A percentile compares a stretch with the other conserved stretches of the same genome.
phyloP scores from a whole-genome alignment of 1,140 invertebrate genomes.

The Bombus balteatus region DNA sequence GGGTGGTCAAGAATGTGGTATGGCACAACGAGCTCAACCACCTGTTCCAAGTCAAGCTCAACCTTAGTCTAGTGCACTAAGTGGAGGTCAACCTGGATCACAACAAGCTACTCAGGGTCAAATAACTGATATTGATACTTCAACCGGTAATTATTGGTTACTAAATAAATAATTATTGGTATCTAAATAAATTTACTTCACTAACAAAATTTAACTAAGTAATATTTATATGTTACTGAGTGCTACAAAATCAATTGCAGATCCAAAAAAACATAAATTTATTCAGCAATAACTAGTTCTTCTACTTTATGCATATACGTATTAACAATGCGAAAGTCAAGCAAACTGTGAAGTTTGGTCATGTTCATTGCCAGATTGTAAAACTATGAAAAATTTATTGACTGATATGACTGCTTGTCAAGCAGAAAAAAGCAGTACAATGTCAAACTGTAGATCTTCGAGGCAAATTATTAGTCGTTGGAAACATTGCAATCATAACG shows the following conservation, averaged over 20 bases:
- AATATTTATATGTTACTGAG: slow-evolving; percentile 55
- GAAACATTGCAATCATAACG: slow-evolving; percentile 97
- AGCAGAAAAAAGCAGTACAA: slow-evolving; percentile 93
- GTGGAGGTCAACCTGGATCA: slow-evolving; percentile 87
- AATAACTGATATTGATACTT: slow-evolving; percentile 72
- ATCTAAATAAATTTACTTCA: not conserved
- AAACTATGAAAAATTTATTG: slow-evolving; percentile 99
- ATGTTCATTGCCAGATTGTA: slow-evolving; percentile 97
- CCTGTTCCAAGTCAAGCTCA: slow-evolving; percentile 88
- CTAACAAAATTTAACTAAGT: not conserved
- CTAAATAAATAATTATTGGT: not conserved
- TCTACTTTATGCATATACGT: slow-evolving; percentile 98
- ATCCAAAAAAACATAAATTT: slow-evolving; percentile 98
- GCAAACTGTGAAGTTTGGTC: slow-evolving; percentile 90
- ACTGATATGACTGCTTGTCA: slow-evolving; percentile 99
- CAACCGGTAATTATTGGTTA: slow-evolving; percentile 68
- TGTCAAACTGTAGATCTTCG: slow-evolving; percentile 98
- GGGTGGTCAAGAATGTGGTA: slow-evolving; percentile 83
- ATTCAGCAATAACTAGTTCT: slow-evolving; percentile 99
- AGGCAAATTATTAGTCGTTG: slow-evolving; percentile 99
- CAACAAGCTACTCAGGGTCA: slow-evolving; percentile 87
- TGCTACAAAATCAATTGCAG: slow-evolving; percentile 83
- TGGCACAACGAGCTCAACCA: slow-evolving; percentile 86
- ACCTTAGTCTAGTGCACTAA: slow-evolving; percentile 86
- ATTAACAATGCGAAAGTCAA: slow-evolving; percentile 94